These are phyloP conservation scores for Yponomeuta plumbellus DNA, from an alignment of 2,888 invertebrate genomes.

Conservation along the genomic window DNA sequence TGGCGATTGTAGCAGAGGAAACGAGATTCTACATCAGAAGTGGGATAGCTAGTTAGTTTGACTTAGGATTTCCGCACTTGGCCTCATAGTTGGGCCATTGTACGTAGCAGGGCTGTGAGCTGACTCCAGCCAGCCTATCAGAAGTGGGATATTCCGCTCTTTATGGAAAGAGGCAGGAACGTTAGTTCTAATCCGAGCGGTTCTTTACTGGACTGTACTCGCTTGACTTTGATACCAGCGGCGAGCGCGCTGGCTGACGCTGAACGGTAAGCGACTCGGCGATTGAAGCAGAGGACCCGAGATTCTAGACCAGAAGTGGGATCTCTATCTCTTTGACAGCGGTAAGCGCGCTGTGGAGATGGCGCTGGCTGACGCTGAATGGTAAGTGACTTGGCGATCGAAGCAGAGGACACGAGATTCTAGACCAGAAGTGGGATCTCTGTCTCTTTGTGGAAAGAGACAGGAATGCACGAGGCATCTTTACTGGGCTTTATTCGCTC, in stretches of 20 bases:
- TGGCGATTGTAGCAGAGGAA: not conserved
- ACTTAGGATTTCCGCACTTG: constrained; percentile 45
- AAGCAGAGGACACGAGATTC: too few species aligned
- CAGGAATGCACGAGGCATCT: constrained; percentile 52
- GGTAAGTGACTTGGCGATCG: too few species aligned
- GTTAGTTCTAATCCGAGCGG: constrained; percentile 78
- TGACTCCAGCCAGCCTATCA: too few species aligned
- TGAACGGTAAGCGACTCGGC: constrained; percentile 74
- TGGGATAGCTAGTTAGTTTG: too few species aligned
- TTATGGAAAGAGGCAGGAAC: constrained; percentile 78
- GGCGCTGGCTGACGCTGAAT: constrained; percentile 86
- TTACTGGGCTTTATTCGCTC: constrained; percentile 50
- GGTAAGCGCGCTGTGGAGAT: constrained; percentile 76
- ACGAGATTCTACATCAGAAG: constrained; percentile 34
- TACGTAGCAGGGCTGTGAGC: too few species aligned
- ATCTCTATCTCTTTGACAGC: constrained; percentile 89
- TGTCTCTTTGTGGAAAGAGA: constrained; percentile 76
- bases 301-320: constrained; percentile 89
- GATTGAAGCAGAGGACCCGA: too few species aligned
- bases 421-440: too few species aligned
- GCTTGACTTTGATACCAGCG: constrained; percentile 88
- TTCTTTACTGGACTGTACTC: constrained; percentile 95
- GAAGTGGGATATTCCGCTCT: constrained; percentile 85
- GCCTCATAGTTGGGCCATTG: constrained; percentile 51
- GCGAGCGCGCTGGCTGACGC: constrained; percentile 86